A percentile compares a stretch with the other conserved stretches of the same genome.
These are phyloP conservation scores for Acrossocheilus fasciatus DNA, from an alignment of 2,797 vertebrate species.

Conservation along the genomic window DNA sequence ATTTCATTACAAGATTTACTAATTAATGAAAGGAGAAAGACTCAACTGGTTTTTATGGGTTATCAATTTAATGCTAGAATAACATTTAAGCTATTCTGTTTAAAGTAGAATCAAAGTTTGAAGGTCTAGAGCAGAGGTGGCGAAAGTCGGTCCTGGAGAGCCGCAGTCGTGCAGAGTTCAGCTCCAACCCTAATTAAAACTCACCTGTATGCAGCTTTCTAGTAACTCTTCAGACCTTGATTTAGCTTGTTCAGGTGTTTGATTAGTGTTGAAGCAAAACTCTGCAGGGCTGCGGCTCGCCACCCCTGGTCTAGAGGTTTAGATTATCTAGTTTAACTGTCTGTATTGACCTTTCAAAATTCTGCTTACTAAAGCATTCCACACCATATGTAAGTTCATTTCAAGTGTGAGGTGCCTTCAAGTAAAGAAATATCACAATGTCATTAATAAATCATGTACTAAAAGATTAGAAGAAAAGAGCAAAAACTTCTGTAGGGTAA, in stretches of 20 bases:
- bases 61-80: background rate
- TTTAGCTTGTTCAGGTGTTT: too few species aligned
- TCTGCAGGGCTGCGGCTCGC: too few species aligned
- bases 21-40: background rate
- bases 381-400: background rate
- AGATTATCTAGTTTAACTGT: background rate
- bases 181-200: too few species aligned
- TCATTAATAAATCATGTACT: background rate
- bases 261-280: too few species aligned
- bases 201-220: too few species aligned
- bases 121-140: too few species aligned
- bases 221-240: too few species aligned
- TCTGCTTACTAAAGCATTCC: background rate
- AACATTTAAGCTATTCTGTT: too few species aligned
- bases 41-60: too few species aligned
- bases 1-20: background rate
- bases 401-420: background rate
- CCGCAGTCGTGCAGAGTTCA: too few species aligned
- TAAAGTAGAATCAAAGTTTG: background rate
- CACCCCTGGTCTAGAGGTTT: background rate
- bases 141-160: too few species aligned
- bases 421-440: conserved; percentile 3
- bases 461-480: background rate
- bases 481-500: background rate
- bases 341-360: background rate